These are phyloP conservation scores for Anthoscopus minutus DNA, from an alignment of 2,113 vertebrate genomes.

Conservation along the genomic window DNA sequence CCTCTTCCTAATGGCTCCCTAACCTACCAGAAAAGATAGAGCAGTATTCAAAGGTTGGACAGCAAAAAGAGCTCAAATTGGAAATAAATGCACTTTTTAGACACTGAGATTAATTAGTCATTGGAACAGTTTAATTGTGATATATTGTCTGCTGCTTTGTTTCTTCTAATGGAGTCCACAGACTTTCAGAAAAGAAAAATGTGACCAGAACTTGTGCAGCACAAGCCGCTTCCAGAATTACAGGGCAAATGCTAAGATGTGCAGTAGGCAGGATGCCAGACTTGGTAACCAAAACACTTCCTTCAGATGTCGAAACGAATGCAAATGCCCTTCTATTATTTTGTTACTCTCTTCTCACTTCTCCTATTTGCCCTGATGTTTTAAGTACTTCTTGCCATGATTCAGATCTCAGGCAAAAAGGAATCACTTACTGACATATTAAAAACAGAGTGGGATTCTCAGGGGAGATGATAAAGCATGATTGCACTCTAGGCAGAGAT, in stretches of 20 bases:
- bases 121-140: constrained; percentile 17
- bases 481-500: background rate
- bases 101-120: background rate
- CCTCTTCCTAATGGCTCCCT: background rate
- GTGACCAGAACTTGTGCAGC: background rate
- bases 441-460: background rate
- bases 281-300: background rate
- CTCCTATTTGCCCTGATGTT: background rate
- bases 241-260: background rate
- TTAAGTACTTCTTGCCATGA: background rate
- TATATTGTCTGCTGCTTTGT: background rate
- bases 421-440: background rate
- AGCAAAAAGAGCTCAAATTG: background rate
- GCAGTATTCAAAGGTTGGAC: background rate
- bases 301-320: background rate
- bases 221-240: background rate
- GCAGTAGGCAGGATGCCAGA: background rate
- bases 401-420: background rate
- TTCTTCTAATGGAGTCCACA: background rate
- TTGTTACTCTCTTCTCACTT: background rate
- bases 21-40: background rate
- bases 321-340: background rate
- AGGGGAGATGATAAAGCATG: background rate
- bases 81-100: background rate
- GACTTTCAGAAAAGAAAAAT: background rate